These are phyloP conservation scores for Porites evermanni DNA, from an alignment of 92 coral and sea anemone genomes.

Conservation along the genomic window DNA sequence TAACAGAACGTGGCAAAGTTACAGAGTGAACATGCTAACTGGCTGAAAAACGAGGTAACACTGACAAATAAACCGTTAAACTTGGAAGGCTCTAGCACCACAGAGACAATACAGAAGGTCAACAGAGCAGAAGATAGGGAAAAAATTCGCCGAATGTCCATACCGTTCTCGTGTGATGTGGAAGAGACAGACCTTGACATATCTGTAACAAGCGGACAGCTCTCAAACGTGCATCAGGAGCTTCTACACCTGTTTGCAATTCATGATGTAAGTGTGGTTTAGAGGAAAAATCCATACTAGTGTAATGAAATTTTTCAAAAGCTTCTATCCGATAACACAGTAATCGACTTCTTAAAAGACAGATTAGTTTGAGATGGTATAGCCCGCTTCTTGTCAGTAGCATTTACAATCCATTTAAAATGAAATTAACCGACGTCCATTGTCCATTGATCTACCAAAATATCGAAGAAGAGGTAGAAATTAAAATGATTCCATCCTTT, in stretches of 20 bases:
- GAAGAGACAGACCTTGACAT: constrained; percentile 73
- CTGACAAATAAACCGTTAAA: not conserved
- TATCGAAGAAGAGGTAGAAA: no score
- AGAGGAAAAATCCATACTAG: not conserved
- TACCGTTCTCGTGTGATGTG: constrained; percentile 71
- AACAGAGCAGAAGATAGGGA: constrained; percentile 87
- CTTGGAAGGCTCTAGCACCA: constrained; percentile 18
- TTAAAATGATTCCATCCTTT: no score
- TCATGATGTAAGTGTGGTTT: constrained; percentile 76
- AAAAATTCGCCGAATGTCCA: constrained; percentile 79
- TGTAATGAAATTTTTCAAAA: no score
- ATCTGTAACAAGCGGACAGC: constrained; percentile 71
- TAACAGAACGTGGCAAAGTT: constrained; percentile 80
- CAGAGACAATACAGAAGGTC: constrained; percentile 70
- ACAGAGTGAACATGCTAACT: constrained; percentile 55
- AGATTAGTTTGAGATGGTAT: no score
- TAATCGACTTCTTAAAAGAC: no score
- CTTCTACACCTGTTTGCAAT: constrained; percentile 92
- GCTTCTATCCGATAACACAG: no score
- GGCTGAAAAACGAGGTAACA: constrained; percentile 36
- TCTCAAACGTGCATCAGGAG: constrained; percentile 85
- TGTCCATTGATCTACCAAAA: no score
- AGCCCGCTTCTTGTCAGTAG: no score
- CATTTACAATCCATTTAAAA: no score
- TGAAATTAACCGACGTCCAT: no score